Evolutionary conservation across 2,113 vertebrate species (phyloP).

Genomic region (Cheirogaleus medius): DNA sequence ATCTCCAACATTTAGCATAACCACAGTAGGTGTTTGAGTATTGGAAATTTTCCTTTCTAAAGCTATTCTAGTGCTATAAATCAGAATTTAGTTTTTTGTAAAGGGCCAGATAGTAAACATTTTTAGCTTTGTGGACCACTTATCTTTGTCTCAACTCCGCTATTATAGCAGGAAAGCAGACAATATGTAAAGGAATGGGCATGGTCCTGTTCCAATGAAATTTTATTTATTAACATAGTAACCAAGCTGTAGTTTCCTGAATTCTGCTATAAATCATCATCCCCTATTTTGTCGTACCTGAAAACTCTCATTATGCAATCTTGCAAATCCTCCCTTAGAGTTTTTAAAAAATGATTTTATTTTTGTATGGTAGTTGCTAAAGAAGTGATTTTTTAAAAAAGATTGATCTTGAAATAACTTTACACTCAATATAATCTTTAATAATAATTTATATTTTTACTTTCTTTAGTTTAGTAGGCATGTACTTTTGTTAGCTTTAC

Average conservation of each 20-base stretch:
- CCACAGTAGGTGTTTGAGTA: background rate
- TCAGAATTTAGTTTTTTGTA: background rate
- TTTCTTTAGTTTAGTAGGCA: background rate
- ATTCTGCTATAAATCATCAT: background rate
- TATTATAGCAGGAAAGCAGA: background rate
- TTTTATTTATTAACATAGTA: background rate
- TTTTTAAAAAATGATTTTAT: background rate
- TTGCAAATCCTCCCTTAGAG: background rate
- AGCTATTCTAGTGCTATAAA: background rate
- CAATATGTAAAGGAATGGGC: background rate
- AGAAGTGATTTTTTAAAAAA: background rate
- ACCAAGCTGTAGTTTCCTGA: background rate
- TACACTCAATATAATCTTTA: background rate
- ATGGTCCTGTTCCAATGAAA: background rate
- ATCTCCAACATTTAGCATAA: background rate
- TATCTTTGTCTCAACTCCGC: background rate
- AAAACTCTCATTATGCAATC: background rate
- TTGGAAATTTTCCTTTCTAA: background rate
- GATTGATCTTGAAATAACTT: background rate
- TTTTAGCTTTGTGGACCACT: background rate
- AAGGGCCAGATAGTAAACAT: background rate
- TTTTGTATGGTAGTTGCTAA: conserved; percentile 4
- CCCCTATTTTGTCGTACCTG: background rate
- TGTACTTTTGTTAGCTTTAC: background rate
- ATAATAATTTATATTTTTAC: background rate